Base-by-base conservation (phyloP, 2,888 invertebrate species). In the Spicauda simplicius region DNA sequence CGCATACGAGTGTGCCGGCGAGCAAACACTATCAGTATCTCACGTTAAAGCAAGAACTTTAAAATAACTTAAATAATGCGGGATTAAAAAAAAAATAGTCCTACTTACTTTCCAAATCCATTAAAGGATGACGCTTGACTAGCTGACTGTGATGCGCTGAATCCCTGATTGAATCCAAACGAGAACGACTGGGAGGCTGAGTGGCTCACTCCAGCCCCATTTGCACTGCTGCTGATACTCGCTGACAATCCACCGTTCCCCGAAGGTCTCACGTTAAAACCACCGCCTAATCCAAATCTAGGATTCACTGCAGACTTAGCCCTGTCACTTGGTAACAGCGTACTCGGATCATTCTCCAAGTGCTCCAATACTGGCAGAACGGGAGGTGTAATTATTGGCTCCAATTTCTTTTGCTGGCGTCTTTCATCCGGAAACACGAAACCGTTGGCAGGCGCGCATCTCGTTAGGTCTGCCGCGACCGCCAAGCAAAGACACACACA, bases 321-420 rank as follows among this genome's bases (percentile, higher is more conserved):
- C 53, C 73, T 72, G 71, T 93, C 91, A 48, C 81, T 79, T 0
- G 91, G 89, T 37, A 90, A 77, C 65, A 93, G 70, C 5, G 93
- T 93, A 67, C 92, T 92, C 5, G 93, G 93, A 79, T 93, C 93
- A 62, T 90, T 85, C 74, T 93, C 93, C 77, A 93, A 80, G 81
- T 93, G 93, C 74, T 91, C 93, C 74, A 93, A 77, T 63, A 89
- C 78, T 0, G 93, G 93, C n/a, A 93, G 81, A 78, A 93, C 90
- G 12, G 93, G 93, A 50, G 93, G 93, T 19, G 93, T 93, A 62
- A 93, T 91, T 20, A 91, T 81, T 6, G 91, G 90, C 57, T 92
- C 91, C 71, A 91, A 65, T 69, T 90, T 91, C 69, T 81, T 87
- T 30, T 87, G 79, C 61, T 86, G 80, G 45, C 89, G 74, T 3